A percentile compares a stretch with the other conserved stretches of the same genome.
Conservation (phyloP, 2,888 invertebrate species). For the Xylota sylvarum region DNA sequence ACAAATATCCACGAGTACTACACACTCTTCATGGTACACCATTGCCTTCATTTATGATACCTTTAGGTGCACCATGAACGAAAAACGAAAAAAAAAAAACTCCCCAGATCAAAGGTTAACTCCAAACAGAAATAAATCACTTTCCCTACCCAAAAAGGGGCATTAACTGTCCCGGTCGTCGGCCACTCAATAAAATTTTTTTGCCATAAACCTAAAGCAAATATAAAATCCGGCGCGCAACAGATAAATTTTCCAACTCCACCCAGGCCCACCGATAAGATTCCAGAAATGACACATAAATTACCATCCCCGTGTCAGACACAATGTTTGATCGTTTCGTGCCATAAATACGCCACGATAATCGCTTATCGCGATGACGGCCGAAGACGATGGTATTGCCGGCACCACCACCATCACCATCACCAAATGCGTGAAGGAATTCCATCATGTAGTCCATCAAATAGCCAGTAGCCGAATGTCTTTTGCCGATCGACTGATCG, state of each 20-base stretch:
- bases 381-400: too few relatives aligned
- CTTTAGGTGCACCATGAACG: too few relatives aligned
- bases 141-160: conserved; percentile 29
- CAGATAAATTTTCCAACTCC: conserved; percentile 63
- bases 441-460: conserved; percentile 25
- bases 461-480: conserved; percentile 34
- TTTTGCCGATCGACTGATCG: too few relatives aligned
- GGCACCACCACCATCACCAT: not conserved
- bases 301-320: conserved; percentile 48
- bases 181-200: not conserved
- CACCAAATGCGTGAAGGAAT: conserved; percentile 60
- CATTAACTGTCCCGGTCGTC: not conserved
- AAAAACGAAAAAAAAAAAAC: not conserved
- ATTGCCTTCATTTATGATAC: too few relatives aligned
- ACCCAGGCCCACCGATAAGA: conserved; percentile 55
- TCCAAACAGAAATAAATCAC: conserved; percentile 31
- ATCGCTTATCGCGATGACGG: conserved; percentile 48
- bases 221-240: conserved; percentile 9
- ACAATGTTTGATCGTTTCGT: conserved; percentile 46
- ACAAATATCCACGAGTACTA: too few relatives aligned
- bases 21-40: too few relatives aligned
- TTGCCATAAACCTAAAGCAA: not conserved
- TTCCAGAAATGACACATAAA: conserved; percentile 63
- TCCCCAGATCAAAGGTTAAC: conserved; percentile 15
- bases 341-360: conserved; percentile 60